Evolutionary conservation across 2,113 vertebrate species (phyloP).

Genomic region (Eurypyga helias): DNA sequence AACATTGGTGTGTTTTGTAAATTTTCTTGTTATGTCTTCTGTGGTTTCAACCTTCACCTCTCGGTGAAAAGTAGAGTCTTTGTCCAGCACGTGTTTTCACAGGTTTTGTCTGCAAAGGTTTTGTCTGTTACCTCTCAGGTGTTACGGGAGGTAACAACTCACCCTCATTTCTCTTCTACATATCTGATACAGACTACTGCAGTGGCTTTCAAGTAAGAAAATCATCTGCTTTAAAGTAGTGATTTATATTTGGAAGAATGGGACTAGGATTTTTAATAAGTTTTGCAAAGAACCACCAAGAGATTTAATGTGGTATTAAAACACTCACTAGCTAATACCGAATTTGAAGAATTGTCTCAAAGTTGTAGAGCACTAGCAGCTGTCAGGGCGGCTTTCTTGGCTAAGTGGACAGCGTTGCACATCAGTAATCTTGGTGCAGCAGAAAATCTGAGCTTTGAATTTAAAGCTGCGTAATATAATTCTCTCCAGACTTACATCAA

Average conservation of each 20-base stretch:
- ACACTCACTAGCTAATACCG: neutral
- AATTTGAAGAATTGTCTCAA: neutral
- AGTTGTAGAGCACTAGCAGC: neutral
- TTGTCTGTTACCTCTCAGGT: neutral
- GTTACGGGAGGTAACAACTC: neutral
- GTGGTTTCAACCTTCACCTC: neutral
- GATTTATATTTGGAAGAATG: neutral
- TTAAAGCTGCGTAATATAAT: neutral
- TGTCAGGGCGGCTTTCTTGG: neutral
- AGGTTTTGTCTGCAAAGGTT: neutral
- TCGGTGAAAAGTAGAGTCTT: neutral
- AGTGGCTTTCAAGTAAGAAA: neutral
- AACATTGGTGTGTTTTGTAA: neutral
- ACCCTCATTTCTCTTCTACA: neutral
- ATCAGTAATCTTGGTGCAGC: neutral
- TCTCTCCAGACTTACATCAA: neutral
- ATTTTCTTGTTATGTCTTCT: neutral
- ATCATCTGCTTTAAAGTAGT: neutral
- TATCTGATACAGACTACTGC: neutral
- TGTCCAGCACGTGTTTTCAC: neutral
- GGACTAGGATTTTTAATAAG: neutral
- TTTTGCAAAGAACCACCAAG: neutral
- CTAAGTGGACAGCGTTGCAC: neutral
- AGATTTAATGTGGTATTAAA: neutral
- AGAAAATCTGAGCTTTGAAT: neutral